Conservation (phyloP, 2,888 invertebrate species). For the Phengaris arion region DNA sequence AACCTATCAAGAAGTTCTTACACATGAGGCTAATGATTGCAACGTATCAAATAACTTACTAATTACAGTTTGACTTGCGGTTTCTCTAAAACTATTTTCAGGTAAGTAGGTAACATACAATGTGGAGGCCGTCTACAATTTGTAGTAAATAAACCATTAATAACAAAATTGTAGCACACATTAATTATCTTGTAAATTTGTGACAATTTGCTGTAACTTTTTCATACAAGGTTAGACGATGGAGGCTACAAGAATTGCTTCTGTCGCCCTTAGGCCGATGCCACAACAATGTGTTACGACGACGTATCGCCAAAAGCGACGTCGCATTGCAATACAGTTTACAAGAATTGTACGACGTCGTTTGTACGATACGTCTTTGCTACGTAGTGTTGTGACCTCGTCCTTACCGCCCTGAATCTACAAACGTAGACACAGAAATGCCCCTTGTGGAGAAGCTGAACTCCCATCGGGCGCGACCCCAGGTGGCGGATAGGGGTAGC, state of each 20-base stretch:
- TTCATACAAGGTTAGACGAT: slow-evolving; percentile 73
- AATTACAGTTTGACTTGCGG: neutral
- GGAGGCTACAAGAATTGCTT: slow-evolving; percentile 50
- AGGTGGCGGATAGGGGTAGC: too few species aligned
- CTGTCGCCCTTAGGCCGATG: slow-evolving; percentile 45
- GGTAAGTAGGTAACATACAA: neutral
- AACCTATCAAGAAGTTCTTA: neutral
- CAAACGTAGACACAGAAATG: too few species aligned
- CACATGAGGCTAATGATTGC: neutral
- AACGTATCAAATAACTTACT: slow-evolving; percentile 5
- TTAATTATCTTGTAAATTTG: slow-evolving; percentile 46
- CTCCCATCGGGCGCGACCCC: too few species aligned
- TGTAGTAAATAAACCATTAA: neutral
- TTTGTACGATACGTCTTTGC: too few species aligned
- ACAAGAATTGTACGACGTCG: too few species aligned
- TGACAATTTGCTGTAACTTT: slow-evolving; percentile 35
- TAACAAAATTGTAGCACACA: slow-evolving; percentile 52
- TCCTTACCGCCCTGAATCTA: slow-evolving; percentile 58
- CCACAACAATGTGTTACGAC: too few species aligned
- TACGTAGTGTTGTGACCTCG: slow-evolving; percentile 35
- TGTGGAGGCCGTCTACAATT: neutral
- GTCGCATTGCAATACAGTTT: too few species aligned
- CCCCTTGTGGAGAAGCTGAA: too few species aligned
- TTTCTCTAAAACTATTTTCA: slow-evolving; percentile 4
- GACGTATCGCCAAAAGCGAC: too few species aligned